phyloP scores from a whole-genome alignment of 2,888 invertebrate genomes.

The Ypsolopha scabrella region DNA sequence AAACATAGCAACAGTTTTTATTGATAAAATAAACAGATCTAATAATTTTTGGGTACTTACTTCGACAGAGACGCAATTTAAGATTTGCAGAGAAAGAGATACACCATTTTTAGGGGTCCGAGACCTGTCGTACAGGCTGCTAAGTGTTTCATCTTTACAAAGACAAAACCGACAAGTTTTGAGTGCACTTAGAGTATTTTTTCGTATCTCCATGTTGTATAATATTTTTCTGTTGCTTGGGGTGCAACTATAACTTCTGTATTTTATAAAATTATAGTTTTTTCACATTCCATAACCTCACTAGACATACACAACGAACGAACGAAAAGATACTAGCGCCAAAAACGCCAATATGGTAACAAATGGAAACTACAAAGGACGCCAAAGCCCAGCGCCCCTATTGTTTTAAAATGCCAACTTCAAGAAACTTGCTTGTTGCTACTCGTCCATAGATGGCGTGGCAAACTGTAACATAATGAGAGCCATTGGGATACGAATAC shows the following conservation, averaged over 20 bases:
- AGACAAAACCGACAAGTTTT: conserved; percentile 83
- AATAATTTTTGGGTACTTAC: conserved; percentile 49
- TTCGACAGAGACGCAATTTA: conserved; percentile 83
- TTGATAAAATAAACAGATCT: neutral
- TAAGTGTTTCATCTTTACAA: conserved; percentile 71
- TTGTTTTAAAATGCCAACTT: neutral
- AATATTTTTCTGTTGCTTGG: too few relatives aligned
- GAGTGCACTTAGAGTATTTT: conserved; percentile 70
- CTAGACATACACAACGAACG: neutral
- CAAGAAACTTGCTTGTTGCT: too few relatives aligned
- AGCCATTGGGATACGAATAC: too few relatives aligned
- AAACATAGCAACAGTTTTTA: too few relatives aligned
- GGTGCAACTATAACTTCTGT: too few relatives aligned
- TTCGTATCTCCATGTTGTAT: conserved; percentile 70
- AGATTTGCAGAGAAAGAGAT: conserved; percentile 79
- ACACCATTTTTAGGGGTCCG: conserved; percentile 70
- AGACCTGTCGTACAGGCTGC: conserved; percentile 74
- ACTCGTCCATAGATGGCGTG: too few relatives aligned
- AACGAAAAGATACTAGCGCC: conserved; percentile 4
- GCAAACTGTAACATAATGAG: too few relatives aligned
- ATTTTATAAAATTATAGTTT: neutral
- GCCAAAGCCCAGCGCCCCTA: neutral
- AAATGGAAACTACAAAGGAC: neutral
- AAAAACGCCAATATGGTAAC: neutral
- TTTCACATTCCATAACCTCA: conserved; percentile 6